Base-by-base conservation (phyloP, 23 tunicate species). In the Styela clava region DNA sequence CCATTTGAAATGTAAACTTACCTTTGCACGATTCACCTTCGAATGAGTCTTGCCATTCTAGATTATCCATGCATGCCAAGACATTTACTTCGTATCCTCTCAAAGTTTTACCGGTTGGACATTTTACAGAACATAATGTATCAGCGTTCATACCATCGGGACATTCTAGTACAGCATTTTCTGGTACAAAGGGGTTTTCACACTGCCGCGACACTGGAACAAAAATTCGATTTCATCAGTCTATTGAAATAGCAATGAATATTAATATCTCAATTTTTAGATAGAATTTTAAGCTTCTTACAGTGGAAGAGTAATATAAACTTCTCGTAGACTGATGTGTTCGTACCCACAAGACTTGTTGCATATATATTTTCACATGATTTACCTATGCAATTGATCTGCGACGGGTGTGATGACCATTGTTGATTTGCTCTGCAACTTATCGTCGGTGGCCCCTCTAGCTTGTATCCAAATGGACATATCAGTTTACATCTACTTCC, bases 401-500 rank as follows among this genome's bases (percentile, higher is more conserved):
- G 71, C 12, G 56, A 7, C 12, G 71, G 31, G 71, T 25, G 0
- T 1, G 31, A 27, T 16, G 71, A 67, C 71, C 71, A 67, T 29
- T 24, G 71, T 67, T 67, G 71, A 67, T 67, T 67, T 27, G 2
- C 71, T 67, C 71, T 27, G 31, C 71, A 67, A 67, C 30, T 16
- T 19, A 29, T 67, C 22, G 71, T 67, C 16, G 30, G 16, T 25
- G 71, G 31, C 31, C 71, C 71, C 24, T 25, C 71, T 67, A 18
- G 2, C 24, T 0, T 25, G 71, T 67, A 67, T 67, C 71, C 71
- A 27, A 16, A n/a, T 22, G 31, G 30, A 22, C 71, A 67, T 22
- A 24, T 18, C 19, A 67, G 22, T 29, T 67, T 27, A 22, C 71
- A 67, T 67, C 22, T 24, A 29, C 71, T 67, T 27, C 24, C 71